Base-by-base conservation (phyloP, 2,113 vertebrate genomes). In the Phoenicopterus ruber region DNA sequence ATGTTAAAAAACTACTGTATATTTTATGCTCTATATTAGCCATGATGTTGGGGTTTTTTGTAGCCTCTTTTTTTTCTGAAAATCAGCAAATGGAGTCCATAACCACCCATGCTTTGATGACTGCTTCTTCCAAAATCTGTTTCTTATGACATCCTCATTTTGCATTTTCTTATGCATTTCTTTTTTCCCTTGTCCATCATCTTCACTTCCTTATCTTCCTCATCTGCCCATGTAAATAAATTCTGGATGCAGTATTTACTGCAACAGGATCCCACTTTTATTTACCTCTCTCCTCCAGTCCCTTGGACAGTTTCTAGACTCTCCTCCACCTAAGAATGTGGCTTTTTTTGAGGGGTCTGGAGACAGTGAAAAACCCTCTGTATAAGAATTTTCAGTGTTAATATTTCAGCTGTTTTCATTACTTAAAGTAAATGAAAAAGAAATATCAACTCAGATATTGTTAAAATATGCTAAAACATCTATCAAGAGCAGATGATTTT, bases 401-500 rank as follows among this genome's bases (percentile, higher is more conserved):
- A 63, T 86, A 85, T 96, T 91, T 96, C 46, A 71, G 38, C 24
- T 94, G n/a, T 84, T 94, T 96, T 91, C 52, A 80, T 92, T 94
- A 79, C 59, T 92, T 84, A 96, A 90, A 94, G 83, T 58, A 95
- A 90, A 54, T 12, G 6, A 86, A 85, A 91, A 94, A 80, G 66
- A 83, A 40, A 28, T 49, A 70, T 80, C n/a, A 90, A 67, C 22
- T 73, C 50, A 57, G 34, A 52, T n/a, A n/a, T 57, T 71, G 47
- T 93, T 95, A 95, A 97, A 95, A 90, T 86, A 92, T 76, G 47
- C 72, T 91, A 67, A 96, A 94, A 58, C 49, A 82, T 94, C 54
- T 95, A 79, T 91, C 79, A 92, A 55, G n/a, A 84, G 22, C 26
- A 90, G 50, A 90, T n/a, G 8, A 57, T 92, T 95, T 95, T 57